phyloP scores from a whole-genome alignment of 2,113 vertebrate species.

The Micromys minutus region DNA sequence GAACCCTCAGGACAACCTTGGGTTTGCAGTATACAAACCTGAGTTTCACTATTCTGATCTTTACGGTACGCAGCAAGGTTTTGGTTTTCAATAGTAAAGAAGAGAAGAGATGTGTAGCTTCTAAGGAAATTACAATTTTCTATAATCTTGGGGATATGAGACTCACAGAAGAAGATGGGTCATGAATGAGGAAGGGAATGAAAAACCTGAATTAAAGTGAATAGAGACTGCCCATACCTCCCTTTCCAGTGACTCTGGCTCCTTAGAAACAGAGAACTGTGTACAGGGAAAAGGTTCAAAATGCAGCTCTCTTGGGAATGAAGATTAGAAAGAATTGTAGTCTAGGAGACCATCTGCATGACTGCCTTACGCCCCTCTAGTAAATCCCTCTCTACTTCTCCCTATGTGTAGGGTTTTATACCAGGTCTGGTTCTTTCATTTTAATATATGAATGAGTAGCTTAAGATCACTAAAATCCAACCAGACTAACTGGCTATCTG shows the following conservation, averaged over 20 bases:
- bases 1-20: not conserved
- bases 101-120: not conserved
- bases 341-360: not conserved
- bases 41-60: not conserved
- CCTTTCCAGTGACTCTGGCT: not conserved
- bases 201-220: not conserved
- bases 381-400: not conserved
- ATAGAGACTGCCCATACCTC: fast-evolving
- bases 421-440: not conserved
- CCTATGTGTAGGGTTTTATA: not conserved
- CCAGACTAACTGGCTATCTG: not conserved
- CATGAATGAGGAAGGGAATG: not conserved
- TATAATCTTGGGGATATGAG: not conserved
- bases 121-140: not conserved
- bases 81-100: not conserved
- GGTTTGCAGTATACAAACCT: not conserved
- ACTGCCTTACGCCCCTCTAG: fast-evolving
- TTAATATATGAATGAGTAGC: not conserved
- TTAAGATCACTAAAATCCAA: not conserved
- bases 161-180: not conserved
- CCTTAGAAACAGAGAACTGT: not conserved
- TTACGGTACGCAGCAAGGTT: not conserved
- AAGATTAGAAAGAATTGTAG: not conserved
- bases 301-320: not conserved
- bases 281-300: not conserved